These are phyloP conservation scores for Archaeoteleia sp. DNA, from an alignment of 2,888 invertebrate genomes.

Conservation along the genomic window DNA sequence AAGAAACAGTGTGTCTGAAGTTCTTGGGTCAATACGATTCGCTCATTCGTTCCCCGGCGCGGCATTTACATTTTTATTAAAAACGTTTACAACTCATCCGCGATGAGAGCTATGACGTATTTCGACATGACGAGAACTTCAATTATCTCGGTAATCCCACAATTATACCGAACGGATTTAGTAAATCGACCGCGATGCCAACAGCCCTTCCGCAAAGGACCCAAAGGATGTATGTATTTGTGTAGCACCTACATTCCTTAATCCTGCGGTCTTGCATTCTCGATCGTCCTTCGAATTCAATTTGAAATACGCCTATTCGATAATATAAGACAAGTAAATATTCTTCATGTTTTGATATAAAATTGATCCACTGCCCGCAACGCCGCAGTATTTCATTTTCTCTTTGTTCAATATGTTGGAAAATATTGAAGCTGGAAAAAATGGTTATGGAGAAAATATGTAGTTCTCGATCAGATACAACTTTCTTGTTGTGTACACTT, in stretches of 20 bases:
- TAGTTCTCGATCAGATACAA: too few species aligned
- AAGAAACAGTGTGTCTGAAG: background rate
- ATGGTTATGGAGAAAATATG: too few species aligned
- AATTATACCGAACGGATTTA: constrained; percentile 59
- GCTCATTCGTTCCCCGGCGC: constrained; percentile 42
- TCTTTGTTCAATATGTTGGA: too few species aligned
- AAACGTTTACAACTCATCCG: constrained; percentile 62
- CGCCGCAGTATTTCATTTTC: too few species aligned
- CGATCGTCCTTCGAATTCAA: constrained; percentile 32
- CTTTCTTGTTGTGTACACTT: too few species aligned
- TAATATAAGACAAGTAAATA: too few species aligned
- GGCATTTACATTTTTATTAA: constrained; percentile 63
- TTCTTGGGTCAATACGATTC: constrained; percentile 40
- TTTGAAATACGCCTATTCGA: too few species aligned
- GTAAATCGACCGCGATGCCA: constrained; percentile 43
- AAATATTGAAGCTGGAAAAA: too few species aligned
- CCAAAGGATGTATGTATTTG: constrained; percentile 44
- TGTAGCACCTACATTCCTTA: constrained; percentile 41
- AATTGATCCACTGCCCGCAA: too few species aligned
- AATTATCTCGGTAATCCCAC: constrained; percentile 82
- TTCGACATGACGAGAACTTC: constrained; percentile 73
- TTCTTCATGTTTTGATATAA: too few species aligned
- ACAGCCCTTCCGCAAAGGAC: constrained; percentile 43
- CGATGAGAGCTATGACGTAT: constrained; percentile 48
- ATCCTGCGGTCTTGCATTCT: constrained; percentile 43